Base-by-base conservation (phyloP, 2,113 vertebrate genomes). In the Chaenogobius annularis region DNA sequence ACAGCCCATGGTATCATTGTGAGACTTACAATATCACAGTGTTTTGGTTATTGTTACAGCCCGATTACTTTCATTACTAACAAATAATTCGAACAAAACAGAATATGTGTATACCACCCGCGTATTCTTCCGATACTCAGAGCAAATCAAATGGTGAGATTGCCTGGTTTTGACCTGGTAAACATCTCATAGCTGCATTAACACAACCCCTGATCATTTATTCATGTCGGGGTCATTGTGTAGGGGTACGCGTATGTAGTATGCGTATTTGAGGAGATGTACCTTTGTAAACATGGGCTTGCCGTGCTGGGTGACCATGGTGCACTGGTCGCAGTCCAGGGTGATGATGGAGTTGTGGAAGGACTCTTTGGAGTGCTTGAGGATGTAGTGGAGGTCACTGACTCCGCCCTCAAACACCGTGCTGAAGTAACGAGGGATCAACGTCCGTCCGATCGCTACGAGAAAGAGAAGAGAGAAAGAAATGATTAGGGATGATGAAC, bases 271-370 rank as follows among this genome's bases (percentile, higher is more conserved):
- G 19, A 7, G 48, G 70, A 67, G 47, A 37, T 74, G 88, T 96
- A 99, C 97, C 97, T 98, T 99, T 88, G 98, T 98, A 90, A 99
- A 99, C 96, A 98, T 97, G 86, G 97, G 97, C 89, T 99, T 99
- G 90, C 97, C 97, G 40, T 98, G 97, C 91, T 99, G 98, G 67
- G 97, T 99, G 92, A 98, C 95, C 97, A 99, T 99, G 86, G 95
- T 97, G 85, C 98, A 99, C 91, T 99, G 97, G 91, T 99, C 97
- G 80, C 96, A 98, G 93, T 98, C 96, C 92, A 99, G 94, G 37
- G 97, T 98, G 95, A 99, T 98, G 91, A 96, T 98, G 78, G 96
- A 96, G 95, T 96, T 99, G 95, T 98, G 97, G 93, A 98, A 99
- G 58, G 98, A 97, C 87, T 99, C 98, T 94, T 99, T 99, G 73